Base-by-base conservation (phyloP, 37 sponge, comb jelly and placozoan genomes). In the Hormiphora californensis region DNA sequence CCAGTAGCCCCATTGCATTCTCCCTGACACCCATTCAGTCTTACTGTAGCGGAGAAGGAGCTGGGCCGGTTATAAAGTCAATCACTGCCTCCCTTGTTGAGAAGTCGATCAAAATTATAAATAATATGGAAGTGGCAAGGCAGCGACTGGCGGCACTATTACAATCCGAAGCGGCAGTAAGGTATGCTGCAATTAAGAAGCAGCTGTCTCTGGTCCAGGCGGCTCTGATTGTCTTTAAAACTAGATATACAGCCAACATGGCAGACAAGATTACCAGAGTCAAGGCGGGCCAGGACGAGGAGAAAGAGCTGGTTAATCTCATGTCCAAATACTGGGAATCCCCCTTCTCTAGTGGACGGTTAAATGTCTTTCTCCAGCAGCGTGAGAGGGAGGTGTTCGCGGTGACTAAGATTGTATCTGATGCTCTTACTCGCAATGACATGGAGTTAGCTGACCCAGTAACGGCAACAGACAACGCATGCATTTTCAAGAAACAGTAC, bases 361-460 rank as follows among this genome's bases (percentile, higher is more conserved):
- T 46, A 4, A 19, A 73, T 25, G 3, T 3, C 0, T 73, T 73
- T 30, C 44, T 73, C 1, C 4, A 38, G n/a, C 23, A 32, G 27
- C 40, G 81, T 23, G 27, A 73, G 27, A 43, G 81, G 1, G 81
- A 73, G 38, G 25, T 73, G 28, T n/a, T 23, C 4, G 27, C 61
- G 3, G 43, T 73, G 4, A 43, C 43, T n/a, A 11, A 73, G 1
- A 41, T 15, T 73, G 8, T 33, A 1, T 7, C 40, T 19, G 46
- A 36, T n/a, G 27, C 5, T 1, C 5, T 73, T 5, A 73, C 12
- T 22, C 27, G 17, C 23, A 1, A 2, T 36, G 81, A 33, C 27
- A 33, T 73, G n/a, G 39, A 43, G 2, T 41, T 73, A 46, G 40
- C 81, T 3, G 81, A 73, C 38, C 81, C 81, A 40, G 81, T 73